Evolutionary conservation across 2,113 vertebrate genomes (phyloP).

Genomic region (Chaenogobius annularis): DNA sequence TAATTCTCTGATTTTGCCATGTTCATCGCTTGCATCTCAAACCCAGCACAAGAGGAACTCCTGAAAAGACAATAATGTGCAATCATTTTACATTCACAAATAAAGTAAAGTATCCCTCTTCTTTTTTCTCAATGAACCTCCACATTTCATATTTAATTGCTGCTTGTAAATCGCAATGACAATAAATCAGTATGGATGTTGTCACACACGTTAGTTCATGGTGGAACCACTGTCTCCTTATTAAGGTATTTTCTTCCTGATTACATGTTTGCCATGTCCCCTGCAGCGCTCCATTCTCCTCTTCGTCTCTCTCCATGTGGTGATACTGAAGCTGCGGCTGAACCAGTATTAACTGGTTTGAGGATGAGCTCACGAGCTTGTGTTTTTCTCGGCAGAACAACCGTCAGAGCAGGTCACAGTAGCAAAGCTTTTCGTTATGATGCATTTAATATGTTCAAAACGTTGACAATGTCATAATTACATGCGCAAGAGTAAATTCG

Average conservation of each 20-base stretch:
- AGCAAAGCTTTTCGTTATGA: background rate
- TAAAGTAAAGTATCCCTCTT: background rate
- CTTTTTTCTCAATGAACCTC: background rate
- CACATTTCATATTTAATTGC: too few relatives aligned
- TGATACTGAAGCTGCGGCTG: conserved; percentile 46
- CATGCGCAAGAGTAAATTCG: too few relatives aligned
- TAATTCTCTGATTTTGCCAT: too few relatives aligned
- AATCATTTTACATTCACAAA: background rate
- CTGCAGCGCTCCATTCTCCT: background rate
- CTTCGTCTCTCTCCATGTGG: background rate
- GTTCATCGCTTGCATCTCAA: too few relatives aligned
- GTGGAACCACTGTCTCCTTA: background rate
- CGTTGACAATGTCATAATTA: background rate
- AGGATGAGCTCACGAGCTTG: conserved; percentile 50
- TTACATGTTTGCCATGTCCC: background rate
- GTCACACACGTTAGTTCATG: too few relatives aligned
- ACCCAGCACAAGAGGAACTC: too few relatives aligned
- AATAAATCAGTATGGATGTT: background rate
- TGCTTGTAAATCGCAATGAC: background rate
- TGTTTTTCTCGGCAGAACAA: conserved; percentile 38
- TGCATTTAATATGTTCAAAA: background rate
- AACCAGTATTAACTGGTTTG: conserved; percentile 65
- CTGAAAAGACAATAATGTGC: background rate
- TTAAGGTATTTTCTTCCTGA: background rate
- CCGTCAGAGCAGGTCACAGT: conserved; percentile 17